These are phyloP conservation scores for Hyperoplus immaculatus DNA, from an alignment of 2,797 vertebrate species.

Conservation along the genomic window DNA sequence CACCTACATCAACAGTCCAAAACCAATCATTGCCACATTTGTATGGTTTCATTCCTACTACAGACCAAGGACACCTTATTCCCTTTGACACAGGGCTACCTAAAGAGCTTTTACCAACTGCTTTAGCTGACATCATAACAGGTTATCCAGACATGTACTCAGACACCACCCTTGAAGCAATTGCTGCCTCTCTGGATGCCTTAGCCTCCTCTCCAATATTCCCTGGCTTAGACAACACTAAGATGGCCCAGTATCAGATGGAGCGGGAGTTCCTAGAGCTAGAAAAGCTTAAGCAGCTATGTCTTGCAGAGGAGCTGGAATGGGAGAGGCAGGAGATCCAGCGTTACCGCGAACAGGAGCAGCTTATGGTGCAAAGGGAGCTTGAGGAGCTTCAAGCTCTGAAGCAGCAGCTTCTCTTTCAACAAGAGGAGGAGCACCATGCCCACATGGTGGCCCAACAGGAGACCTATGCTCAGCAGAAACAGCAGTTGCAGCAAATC, in stretches of 20 bases:
- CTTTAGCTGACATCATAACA: conserved; percentile 88
- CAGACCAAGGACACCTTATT: conserved; percentile 87
- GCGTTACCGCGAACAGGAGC: conserved; percentile 97
- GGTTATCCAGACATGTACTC: conserved; percentile 93
- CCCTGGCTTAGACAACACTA: conserved; percentile 92
- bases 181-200: conserved; percentile 88
- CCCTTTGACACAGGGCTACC: conserved; percentile 86
- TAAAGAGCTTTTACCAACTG: conserved; percentile 87
- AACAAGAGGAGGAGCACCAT: conserved; percentile 97
- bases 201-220: conserved; percentile 90
- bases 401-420: conserved; percentile 96
- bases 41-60: conserved; percentile 90
- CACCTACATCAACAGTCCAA: conserved; percentile 83
- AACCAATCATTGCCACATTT: conserved; percentile 88
- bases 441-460: conserved; percentile 98
- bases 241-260: conserved; percentile 95
- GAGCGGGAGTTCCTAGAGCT: conserved; percentile 96
- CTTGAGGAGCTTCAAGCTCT: conserved; percentile 97
- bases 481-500: conserved; percentile 95
- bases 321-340: conserved; percentile 99
- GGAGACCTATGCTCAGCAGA: conserved; percentile 95
- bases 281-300: conserved; percentile 97
- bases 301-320: conserved; percentile 97
- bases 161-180: conserved; percentile 87
- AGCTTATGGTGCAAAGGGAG: conserved; percentile 97